phyloP scores from a whole-genome alignment of 37 sponge, comb jelly and placozoan genomes.

The Lycopodina hypogea region DNA sequence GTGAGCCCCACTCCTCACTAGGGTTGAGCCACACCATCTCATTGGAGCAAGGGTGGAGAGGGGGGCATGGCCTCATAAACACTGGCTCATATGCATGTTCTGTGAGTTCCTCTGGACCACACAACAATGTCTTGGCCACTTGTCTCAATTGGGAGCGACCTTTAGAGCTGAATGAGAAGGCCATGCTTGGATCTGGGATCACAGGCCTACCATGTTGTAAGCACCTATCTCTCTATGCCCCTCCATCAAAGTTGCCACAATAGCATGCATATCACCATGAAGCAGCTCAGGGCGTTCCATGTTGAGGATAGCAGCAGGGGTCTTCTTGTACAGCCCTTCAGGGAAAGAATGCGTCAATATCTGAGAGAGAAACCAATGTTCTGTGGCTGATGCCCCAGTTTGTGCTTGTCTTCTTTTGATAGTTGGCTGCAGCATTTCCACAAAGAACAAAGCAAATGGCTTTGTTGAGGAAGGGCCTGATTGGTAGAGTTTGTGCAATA shows the following conservation, averaged over 20 bases:
- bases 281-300: slow-evolving; percentile 26
- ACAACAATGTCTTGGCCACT: slow-evolving; percentile 47
- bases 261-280: slow-evolving; percentile 13
- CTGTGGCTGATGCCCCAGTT: slow-evolving; percentile 15
- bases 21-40: slow-evolving; percentile 94
- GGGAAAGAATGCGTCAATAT: slow-evolving; percentile 46
- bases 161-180: slow-evolving; percentile 12
- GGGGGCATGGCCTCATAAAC: slow-evolving; percentile 83
- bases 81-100: slow-evolving; percentile 78
- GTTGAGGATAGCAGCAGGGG: slow-evolving; percentile 50
- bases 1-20: slow-evolving; percentile 64
- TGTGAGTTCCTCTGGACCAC: slow-evolving; percentile 19
- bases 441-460: slow-evolving; percentile 86
- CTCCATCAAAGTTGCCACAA: slow-evolving; percentile 24
- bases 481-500: slow-evolving; percentile 81
- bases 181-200: slow-evolving; percentile 57
- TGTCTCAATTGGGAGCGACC: slow-evolving; percentile 25
- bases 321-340: slow-evolving; percentile 65
- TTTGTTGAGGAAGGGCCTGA: slow-evolving; percentile 70
- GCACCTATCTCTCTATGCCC: slow-evolving; percentile 23
- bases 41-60: slow-evolving; percentile 64
- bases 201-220: slow-evolving; percentile 30
- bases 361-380: slow-evolving; percentile 60
- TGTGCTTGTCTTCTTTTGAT: slow-evolving; percentile 29
- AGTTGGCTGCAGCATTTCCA: slow-evolving; percentile 54